These are phyloP conservation scores for Drosophila yakuba DNA, from an alignment of 1,140 invertebrate genomes.

Conservation along the genomic window DNA sequence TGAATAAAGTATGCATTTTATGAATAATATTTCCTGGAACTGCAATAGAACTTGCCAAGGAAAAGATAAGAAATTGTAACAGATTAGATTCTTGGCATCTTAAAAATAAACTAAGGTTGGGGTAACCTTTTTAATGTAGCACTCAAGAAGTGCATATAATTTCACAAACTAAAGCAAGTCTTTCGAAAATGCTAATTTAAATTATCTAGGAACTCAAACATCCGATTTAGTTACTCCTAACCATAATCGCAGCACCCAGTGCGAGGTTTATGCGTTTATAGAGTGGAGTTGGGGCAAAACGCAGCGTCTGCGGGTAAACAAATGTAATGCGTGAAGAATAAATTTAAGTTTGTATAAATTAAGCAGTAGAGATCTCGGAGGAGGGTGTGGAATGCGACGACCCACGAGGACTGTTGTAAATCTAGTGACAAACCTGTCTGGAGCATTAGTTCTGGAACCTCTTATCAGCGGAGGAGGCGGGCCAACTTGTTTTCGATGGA, in stretches of 20 bases:
- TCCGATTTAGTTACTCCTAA: conserved; percentile 9
- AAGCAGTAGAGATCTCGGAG: conserved; percentile 6
- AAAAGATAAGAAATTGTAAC: too few relatives aligned
- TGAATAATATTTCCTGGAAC: neutral
- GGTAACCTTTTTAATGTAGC: too few relatives aligned
- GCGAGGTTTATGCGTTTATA: conserved; percentile 24
- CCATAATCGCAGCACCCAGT: conserved; percentile 8
- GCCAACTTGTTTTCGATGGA: conserved; percentile 38
- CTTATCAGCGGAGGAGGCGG: conserved; percentile 26
- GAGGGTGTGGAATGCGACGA: neutral
- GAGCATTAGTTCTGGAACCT: conserved; percentile 26
- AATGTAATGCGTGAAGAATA: conserved; percentile 74
- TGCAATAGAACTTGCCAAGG: too few relatives aligned
- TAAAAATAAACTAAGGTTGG: neutral
- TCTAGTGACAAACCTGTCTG: conserved; percentile 45
- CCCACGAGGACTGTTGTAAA: conserved; percentile 48
- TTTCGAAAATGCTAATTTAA: too few relatives aligned
- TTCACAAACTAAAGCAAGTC: too few relatives aligned
- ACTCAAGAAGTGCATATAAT: too few relatives aligned
- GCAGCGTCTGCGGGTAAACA: conserved; percentile 29
- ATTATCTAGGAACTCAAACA: conserved; percentile 1
- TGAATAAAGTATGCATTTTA: neutral
- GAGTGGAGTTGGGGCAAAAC: conserved; percentile 6
- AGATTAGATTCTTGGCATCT: too few relatives aligned
- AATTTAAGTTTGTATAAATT: conserved; percentile 68